Evolutionary conservation across 2,113 vertebrate genomes (phyloP).

Genomic region (Trochalopteron elliotii): DNA sequence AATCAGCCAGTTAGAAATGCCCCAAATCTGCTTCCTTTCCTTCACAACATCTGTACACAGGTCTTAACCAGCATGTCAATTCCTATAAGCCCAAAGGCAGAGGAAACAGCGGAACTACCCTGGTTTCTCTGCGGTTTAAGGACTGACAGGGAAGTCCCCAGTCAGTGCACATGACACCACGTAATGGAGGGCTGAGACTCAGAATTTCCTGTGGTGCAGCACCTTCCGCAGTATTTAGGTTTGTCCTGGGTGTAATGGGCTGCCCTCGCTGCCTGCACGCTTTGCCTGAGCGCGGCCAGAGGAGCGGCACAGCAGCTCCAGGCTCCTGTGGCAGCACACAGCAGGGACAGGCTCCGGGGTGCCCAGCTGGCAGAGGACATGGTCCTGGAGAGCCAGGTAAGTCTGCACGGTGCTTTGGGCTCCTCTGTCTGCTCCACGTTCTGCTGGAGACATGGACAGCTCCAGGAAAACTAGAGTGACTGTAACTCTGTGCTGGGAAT

Average conservation of each 20-base stretch:
- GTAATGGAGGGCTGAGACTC: neutral
- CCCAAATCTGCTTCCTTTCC: neutral
- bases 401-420: neutral
- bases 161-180: neutral
- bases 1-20: neutral
- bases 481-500: neutral
- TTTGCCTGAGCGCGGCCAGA: rapidly evolving
- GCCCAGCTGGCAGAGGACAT: neutral
- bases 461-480: rapidly evolving
- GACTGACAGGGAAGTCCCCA: neutral
- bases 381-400: constrained; percentile 23
- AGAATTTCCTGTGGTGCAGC: neutral
- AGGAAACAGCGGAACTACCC: neutral
- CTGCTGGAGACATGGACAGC: neutral
- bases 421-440: rapidly evolving
- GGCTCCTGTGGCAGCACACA: rapidly evolving
- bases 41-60: rapidly evolving
- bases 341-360: rapidly evolving
- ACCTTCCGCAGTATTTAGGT: neutral
- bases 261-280: rapidly evolving
- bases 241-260: neutral
- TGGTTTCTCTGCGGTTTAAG: rapidly evolving
- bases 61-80: rapidly evolving
- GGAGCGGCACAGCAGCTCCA: rapidly evolving
- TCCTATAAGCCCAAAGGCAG: neutral